Conservation (phyloP, 2,113 vertebrate genomes). For the Gavialis gangeticus region DNA sequence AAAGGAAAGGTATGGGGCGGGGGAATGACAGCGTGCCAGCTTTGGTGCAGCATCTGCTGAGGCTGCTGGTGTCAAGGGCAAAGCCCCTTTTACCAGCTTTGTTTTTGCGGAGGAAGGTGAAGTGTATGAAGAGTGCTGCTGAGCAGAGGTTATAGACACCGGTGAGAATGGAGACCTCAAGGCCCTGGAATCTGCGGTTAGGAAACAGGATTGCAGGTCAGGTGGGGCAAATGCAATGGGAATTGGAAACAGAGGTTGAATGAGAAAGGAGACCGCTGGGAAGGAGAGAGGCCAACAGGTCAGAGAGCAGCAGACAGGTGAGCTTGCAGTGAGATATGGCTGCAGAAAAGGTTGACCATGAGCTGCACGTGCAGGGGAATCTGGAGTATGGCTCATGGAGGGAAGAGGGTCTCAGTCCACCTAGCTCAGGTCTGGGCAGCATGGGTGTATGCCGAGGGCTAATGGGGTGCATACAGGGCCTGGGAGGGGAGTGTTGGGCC, state of each 20-base stretch:
- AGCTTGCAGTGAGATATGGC: not conserved
- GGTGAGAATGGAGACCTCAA: not conserved
- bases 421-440: not conserved
- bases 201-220: not conserved
- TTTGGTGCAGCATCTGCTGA: rapidly evolving
- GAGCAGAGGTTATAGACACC: not conserved
- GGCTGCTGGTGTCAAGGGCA: not conserved
- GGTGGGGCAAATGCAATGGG: not conserved
- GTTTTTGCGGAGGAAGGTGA: not conserved
- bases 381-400: not conserved
- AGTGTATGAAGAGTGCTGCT: rapidly evolving
- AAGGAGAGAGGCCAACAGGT: not conserved
- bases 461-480: not conserved
- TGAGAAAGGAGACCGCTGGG: not conserved
- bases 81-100: not conserved
- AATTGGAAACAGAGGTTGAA: not conserved
- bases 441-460: not conserved
- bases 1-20: slow-evolving; percentile 4
- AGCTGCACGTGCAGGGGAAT: not conserved
- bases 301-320: not conserved
- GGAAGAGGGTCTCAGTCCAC: not conserved
- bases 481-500: not conserved
- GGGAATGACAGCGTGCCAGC: not conserved
- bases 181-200: not conserved
- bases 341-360: not conserved